A percentile compares a stretch with the other conserved stretches of the same genome.
Evolutionary conservation across 1,140 invertebrate genomes (phyloP).

Genomic region (Arion vulgaris): DNA sequence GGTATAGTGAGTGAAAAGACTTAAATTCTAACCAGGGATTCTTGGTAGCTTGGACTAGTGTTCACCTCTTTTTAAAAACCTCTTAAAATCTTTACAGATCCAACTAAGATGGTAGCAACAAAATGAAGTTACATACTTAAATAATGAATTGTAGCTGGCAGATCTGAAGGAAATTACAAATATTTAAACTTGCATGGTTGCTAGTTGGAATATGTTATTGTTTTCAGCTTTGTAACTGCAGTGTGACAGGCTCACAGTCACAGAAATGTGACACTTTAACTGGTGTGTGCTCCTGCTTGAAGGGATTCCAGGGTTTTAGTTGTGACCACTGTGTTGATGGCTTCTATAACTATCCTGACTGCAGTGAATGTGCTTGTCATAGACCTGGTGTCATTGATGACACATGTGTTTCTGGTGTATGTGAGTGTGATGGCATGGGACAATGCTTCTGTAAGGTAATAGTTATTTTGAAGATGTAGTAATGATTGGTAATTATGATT

Average conservation of each 20-base stretch:
- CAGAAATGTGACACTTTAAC: conserved; percentile 81
- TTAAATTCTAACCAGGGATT: too few relatives aligned
- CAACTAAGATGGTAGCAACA: too few relatives aligned
- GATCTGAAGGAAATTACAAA: not conserved
- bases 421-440: conserved; percentile 88
- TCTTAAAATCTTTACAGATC: too few relatives aligned
- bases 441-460: conserved; percentile 91
- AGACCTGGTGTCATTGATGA: conserved; percentile 79
- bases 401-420: conserved; percentile 59
- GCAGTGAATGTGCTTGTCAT: conserved; percentile 91
- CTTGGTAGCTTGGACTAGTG: too few relatives aligned
- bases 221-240: conserved; percentile 84
- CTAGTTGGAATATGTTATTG: conserved; percentile 63
- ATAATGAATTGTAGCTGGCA: not conserved
- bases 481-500: not conserved
- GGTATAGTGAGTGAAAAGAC: too few relatives aligned
- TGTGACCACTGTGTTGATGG: conserved; percentile 90
- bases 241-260: conserved; percentile 82
- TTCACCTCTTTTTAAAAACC: too few relatives aligned
- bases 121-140: too few relatives aligned
- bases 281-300: conserved; percentile 92
- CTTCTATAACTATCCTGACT: conserved; percentile 85
- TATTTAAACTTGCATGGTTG: not conserved
- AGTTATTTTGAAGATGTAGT: not conserved
- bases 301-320: conserved; percentile 89